Evolutionary conservation across 1,140 invertebrate genomes (phyloP).

Genomic region (Pachyrhynchus sulphureomaculatus): DNA sequence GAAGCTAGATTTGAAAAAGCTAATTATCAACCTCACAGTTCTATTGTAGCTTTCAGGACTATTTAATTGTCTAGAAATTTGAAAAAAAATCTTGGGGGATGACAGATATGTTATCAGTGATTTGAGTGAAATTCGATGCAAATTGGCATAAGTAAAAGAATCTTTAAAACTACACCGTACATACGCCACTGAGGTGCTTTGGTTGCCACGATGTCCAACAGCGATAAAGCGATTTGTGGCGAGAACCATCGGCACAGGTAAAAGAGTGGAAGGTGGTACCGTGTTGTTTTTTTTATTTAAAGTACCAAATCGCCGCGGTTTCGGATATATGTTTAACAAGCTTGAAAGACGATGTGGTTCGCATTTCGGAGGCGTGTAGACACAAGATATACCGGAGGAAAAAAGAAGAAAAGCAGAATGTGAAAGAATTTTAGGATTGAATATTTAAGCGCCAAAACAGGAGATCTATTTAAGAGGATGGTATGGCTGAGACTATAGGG

Average conservation of each 20-base stretch:
- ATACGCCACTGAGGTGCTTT: constrained; percentile 19
- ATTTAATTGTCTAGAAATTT: too few relatives aligned
- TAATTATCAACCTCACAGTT: too few relatives aligned
- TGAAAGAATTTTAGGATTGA: constrained; percentile 13
- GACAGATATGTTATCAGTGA: too few relatives aligned
- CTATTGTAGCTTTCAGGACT: too few relatives aligned
- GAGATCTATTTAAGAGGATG: too few relatives aligned
- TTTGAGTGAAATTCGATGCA: too few relatives aligned
- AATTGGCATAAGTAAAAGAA: too few relatives aligned
- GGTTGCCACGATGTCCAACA: constrained; percentile 30
- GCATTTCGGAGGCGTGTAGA: constrained; percentile 30
- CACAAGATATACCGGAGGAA: constrained; percentile 19
- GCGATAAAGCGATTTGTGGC: constrained; percentile 34
- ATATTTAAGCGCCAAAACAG: constrained; percentile 19
- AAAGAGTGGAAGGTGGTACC: constrained; percentile 31
- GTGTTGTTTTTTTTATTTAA: background rate
- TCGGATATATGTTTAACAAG: constrained; percentile 32
- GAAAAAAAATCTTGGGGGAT: too few relatives aligned
- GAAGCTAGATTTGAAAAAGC: too few relatives aligned
- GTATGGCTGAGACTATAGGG: too few relatives aligned
- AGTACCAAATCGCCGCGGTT: constrained; percentile 29
- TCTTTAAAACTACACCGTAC: too few relatives aligned
- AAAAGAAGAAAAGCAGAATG: constrained; percentile 4
- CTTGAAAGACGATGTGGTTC: constrained; percentile 19
- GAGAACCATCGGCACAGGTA: constrained; percentile 33